Evolutionary conservation across 2,888 invertebrate genomes (phyloP), one percentile per base, ranked within the genome.

Genomic region (Alviniconcha strummeri): DNA sequence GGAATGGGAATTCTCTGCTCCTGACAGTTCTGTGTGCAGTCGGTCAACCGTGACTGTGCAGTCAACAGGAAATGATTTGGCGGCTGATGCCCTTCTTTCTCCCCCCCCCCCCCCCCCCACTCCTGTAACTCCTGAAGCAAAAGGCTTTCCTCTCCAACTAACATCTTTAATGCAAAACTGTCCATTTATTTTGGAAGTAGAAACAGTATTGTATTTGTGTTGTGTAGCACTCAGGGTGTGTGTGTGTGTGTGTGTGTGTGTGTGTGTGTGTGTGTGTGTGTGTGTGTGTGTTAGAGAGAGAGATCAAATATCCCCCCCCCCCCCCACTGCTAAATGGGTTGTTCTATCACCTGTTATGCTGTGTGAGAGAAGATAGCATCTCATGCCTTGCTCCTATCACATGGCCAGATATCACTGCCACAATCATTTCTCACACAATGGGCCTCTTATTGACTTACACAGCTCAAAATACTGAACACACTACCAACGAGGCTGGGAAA

Each of bases 331-430:
- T 60, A 60, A 71, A 71, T 71, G 71, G 71, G n/a, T 17, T 19
- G n/a, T n/a, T 1, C 71, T 71, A 71, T 71, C 71, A 71, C 71
- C 71, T 71, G 71, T 71, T 17, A 19, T 71, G 71, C 71, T 71
- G 71, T 71, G 71, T 71, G 71, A 71, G 8, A 17, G 3, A 6
- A 71, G 71, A 71, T 71, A 17, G 71, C 71, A 71, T 71, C 71
- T 71, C 17, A 17, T 71, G 13, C n/a, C 71, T 9, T 9, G 71
- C 71, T 19, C 7, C 71, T 71, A 71, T 71, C 71, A 17, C 71
- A 71, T 71, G 8, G 19, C 71, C 71, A n/a, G n/a, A 2, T n/a
- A 17, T 71, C 17, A 8, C 64, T 15, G 64, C 64, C 36, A 36
- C 36, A 36, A 36, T 36, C 36, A 36, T 36, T 36, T 36, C 1